Base-by-base conservation (phyloP, 2,888 invertebrate species). In the Frankliniella intonsa region DNA sequence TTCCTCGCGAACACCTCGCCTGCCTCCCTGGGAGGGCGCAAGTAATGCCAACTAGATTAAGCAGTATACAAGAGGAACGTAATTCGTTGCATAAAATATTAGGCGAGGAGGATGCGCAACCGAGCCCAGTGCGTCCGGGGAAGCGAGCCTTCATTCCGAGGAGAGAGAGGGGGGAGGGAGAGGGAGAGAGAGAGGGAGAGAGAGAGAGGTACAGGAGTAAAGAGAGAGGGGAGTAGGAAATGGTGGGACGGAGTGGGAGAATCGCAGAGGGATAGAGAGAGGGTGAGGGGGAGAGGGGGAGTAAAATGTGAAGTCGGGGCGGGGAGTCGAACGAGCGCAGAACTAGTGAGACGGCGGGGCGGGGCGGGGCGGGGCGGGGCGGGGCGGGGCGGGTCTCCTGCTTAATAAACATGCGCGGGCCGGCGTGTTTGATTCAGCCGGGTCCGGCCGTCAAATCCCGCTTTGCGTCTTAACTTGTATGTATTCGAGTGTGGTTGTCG, bases 11-110 rank as follows among this genome's bases (percentile, higher is more conserved):
- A 38, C 38, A 38, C 38, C 38, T 38, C 38, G 38, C 38, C 38
- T 38, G 38, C 38, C 38, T 38, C 38, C 38, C 38, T 38, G 38
- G 62, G 62, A n/a, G 62, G 69, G 69, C 69, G 69, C 25, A 76
- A 22, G 69, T 22, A 76, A 76, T 76, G 69, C 69, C 69, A 76
- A 76, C 69, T 76, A 76, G 69, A 76, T 76, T 76, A 76, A 76
- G 69, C 69, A 76, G 69, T 76, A 76, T 76, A 76, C 69, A 76
- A 76, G 69, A 76, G 69, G 69, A 76, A 76, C 69, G 69, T 76
- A 76, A 76, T 76, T 76, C 69, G 69, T 25, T 76, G 69, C 69
- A 76, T 76, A 76, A 76, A 76, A 76, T 76, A 76, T 76, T 76
- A 76, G 69, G 69, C 25, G 25, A 76, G 69, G 69, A 76, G 69